Evolutionary conservation across 2,888 invertebrate species (phyloP).

Genomic region (Falcaria lacertinaria): DNA sequence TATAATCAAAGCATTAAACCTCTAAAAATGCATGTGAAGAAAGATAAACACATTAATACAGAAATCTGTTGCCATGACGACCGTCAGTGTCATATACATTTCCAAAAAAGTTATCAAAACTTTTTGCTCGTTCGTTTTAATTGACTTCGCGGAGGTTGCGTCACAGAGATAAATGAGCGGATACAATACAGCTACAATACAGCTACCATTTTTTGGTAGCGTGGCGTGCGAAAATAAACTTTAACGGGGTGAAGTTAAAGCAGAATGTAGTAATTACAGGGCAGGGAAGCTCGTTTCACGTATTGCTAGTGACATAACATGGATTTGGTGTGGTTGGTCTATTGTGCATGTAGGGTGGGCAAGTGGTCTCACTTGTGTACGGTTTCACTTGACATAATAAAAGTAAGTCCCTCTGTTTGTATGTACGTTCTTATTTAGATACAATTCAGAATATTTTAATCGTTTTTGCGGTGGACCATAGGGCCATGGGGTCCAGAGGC

Average conservation of each 20-base stretch:
- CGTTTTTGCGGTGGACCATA: no score
- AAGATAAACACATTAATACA: neutral
- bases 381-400: no score
- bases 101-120: slow-evolving; percentile 11
- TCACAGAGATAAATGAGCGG: slow-evolving; percentile 32
- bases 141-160: slow-evolving; percentile 29
- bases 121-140: slow-evolving; percentile 26
- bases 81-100: slow-evolving; percentile 12
- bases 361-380: slow-evolving; percentile 5
- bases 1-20: no score
- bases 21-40: no score
- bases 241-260: slow-evolving; percentile 16
- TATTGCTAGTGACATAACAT: slow-evolving; percentile 40
- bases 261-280: slow-evolving; percentile 21
- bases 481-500: no score
- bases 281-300: slow-evolving; percentile 20
- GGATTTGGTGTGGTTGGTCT: slow-evolving; percentile 39
- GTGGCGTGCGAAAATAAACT: slow-evolving; percentile 18
- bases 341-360: slow-evolving; percentile 22
- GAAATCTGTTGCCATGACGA: slow-evolving; percentile 5
- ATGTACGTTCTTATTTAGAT: no score
- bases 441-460: no score
- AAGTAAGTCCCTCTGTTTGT: no score
- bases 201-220: slow-evolving; percentile 19
- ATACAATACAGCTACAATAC: slow-evolving; percentile 25